These are phyloP conservation scores for Liopterus haemorrhoidalis DNA, from an alignment of 2,888 invertebrate species.

Conservation along the genomic window DNA sequence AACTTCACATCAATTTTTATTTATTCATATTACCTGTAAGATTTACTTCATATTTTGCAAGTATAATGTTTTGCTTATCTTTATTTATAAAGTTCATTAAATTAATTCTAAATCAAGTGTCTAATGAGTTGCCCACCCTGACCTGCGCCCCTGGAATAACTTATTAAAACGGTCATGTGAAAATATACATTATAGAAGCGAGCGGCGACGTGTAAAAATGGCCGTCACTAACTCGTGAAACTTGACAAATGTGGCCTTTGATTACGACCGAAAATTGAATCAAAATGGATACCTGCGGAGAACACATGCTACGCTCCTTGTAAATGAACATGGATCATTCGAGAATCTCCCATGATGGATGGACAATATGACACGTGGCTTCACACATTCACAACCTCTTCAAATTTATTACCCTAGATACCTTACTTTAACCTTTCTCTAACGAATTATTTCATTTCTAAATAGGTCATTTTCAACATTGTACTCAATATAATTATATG, in stretches of 20 bases:
- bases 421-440: neutral
- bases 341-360: slow-evolving; percentile 14
- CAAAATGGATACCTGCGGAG: slow-evolving; percentile 22
- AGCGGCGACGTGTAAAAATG: slow-evolving; percentile 23
- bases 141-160: slow-evolving; percentile 12
- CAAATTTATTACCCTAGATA: neutral
- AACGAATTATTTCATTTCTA: neutral
- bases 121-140: too few relatives aligned
- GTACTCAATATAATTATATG: too few relatives aligned
- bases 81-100: too few relatives aligned
- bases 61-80: too few relatives aligned
- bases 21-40: too few relatives aligned
- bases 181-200: slow-evolving; percentile 9
- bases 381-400: slow-evolving; percentile 8
- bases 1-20: too few relatives aligned
- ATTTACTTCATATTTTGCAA: too few relatives aligned
- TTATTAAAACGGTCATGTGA: slow-evolving; percentile 18
- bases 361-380: slow-evolving; percentile 12
- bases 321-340: neutral
- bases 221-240: slow-evolving; percentile 23
- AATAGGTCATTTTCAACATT: too few relatives aligned
- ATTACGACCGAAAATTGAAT: slow-evolving; percentile 24
- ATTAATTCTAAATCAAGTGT: too few relatives aligned
- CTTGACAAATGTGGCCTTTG: slow-evolving; percentile 23
- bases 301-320: slow-evolving; percentile 3